phyloP scores from a whole-genome alignment of 2,888 invertebrate genomes.

The Xestia sexstrigata region DNA sequence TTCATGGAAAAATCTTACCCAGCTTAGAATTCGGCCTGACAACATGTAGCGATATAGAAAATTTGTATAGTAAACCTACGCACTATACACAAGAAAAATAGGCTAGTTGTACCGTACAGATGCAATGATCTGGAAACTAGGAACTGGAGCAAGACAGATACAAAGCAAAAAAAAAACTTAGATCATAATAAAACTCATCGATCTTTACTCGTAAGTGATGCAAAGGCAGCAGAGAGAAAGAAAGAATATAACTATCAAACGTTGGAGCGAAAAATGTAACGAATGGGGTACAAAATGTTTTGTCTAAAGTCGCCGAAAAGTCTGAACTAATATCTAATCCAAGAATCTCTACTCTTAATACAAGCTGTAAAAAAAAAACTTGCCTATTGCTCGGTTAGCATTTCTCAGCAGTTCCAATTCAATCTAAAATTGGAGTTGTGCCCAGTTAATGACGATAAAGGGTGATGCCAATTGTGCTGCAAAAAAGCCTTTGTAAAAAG shows the following conservation, averaged over 20 bases:
- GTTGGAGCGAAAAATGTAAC: background rate
- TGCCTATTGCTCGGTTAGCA: background rate
- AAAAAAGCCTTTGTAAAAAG: background rate
- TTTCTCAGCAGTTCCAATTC: slow-evolving; percentile 10
- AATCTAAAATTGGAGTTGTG: slow-evolving; percentile 43
- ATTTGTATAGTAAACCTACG: slow-evolving; percentile 34
- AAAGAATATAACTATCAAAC: background rate
- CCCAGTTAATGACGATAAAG: slow-evolving; percentile 24
- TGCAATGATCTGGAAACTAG: slow-evolving; percentile 44
- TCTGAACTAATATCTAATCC: background rate
- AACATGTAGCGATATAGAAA: slow-evolving; percentile 9
- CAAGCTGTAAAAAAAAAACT: background rate
- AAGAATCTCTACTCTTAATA: background rate
- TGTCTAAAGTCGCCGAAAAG: background rate
- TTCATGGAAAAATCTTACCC: background rate
- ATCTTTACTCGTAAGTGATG: background rate
- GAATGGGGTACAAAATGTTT: background rate
- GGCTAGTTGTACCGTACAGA: background rate
- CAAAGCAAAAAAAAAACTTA: slow-evolving; percentile 7
- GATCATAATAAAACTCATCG: background rate
- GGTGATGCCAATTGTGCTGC: slow-evolving; percentile 22
- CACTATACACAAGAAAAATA: slow-evolving; percentile 6
- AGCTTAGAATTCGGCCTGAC: background rate
- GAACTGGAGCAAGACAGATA: background rate
- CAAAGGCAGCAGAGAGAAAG: background rate